Base-by-base conservation (phyloP, 2,797 vertebrate species). In the Poeciliopsis gracilis region DNA sequence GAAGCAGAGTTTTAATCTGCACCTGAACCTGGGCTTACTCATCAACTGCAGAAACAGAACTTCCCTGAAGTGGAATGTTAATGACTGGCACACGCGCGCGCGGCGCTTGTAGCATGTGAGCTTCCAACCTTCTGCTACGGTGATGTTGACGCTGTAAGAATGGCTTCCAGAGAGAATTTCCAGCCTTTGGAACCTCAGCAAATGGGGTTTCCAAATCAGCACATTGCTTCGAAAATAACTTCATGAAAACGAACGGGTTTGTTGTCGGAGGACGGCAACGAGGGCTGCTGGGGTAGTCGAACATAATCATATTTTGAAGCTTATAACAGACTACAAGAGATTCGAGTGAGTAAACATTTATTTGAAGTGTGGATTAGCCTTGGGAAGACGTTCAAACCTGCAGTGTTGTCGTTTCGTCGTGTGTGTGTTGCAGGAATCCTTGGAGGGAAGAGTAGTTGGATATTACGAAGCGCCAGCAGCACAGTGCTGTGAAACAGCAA, bases 401-500 rank as follows among this genome's bases (percentile, higher is more conserved):
- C 53, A 53, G 82, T 59, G 49, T 20, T 57, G 38, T 73, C 77
- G 20, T 45, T 83, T 78, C 38, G 77, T 79, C 49, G n/a, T 18
- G 18, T 73, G 57, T 30, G 41, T 36, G 33, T 55, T 20, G 75
- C 76, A 43, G 77, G 28, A 73, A 81, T 72, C 77, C 80, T 59
- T 0, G 11, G 53, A 66, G 76, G 36, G 33, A 8, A 46, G 53
- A 55, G 25, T 57, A 73, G 77, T 77, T 75, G 73, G 77, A 87
- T 80, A 81, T 76, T 72, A 61, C 77, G 1, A 38, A 38, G 59
- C 69, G 78, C 75, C 45, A 66, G 77, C 76, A 83, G 82, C 46
- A 38, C 67, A 82, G 82, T 47, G 72, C 80, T 80, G 41, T 6
- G 15, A 78, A 83, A 83, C 78, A 79, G 84, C 83, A 77, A 77